Evolutionary conservation across 2,888 invertebrate genomes (phyloP), one percentile per base, ranked within the genome.

Genomic region (Scotopteryx bipunctaria): DNA sequence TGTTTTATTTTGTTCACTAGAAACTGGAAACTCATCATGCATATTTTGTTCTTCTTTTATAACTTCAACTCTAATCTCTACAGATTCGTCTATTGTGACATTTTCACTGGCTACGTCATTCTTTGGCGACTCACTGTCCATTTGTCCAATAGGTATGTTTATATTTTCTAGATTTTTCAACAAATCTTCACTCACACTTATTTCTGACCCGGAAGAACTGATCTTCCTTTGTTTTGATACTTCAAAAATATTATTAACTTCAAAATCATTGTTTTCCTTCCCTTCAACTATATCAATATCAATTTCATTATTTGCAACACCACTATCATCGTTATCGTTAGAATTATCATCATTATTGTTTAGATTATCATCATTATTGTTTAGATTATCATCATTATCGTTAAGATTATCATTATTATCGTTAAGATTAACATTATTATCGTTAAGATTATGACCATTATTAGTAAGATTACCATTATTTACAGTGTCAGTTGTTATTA

Each of bases 111-210:
- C 11, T 15, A 19, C 33, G n/a, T 32, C 15, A 5, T 29, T 13
- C 25, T 25, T 41, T 27, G 2, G 9, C 11, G 27, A 27, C 4
- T 27, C 27, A 19, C 46, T 11, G 6, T 17, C 8, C 3, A 57
- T 54, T 1, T 25, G 6, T 13, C 21, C 44, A 2, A 57, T 42
- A 13, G 85, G 85, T 51, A 85, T 83, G 1, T 74, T 66, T 40
- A 82, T 78, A 53, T 71, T 79, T 59, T 83, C 81, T 11, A 85
- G 64, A 49, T 73, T 69, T 8, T 59, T 67, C 0, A 82, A 15
- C 2, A 81, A 53, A 29, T 81, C 78, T 33, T 78, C 77, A 21
- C 64, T 68, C 1, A 75, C 59, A 41, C 69, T 70, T 2, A 68
- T 51, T 43, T 81, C 76, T 0, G 69, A 67, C 5, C 69, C 71